Base-by-base conservation (phyloP, 2,888 invertebrate genomes). In the Drosophila kokeensis region DNA sequence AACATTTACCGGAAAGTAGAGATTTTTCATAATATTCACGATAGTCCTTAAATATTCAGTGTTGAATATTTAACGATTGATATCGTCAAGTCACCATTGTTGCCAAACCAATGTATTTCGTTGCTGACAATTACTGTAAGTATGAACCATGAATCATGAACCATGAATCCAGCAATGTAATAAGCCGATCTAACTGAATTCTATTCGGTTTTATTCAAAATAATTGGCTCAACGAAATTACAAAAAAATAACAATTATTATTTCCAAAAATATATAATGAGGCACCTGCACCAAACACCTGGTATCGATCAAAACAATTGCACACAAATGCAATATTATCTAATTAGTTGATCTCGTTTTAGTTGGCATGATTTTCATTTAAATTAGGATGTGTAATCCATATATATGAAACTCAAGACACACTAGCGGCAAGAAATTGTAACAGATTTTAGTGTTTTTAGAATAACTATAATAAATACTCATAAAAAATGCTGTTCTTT, bases 1-100 rank as follows among this genome's bases (percentile, higher is more conserved):
- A 90, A 91, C 91, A 91, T 91, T 91, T 91, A 85, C 91, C 91
- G 91, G 91, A 91, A 85, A 82, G 76, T 86, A 82, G 82, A 73
- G 82, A 87, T 85, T 60, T 80, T 61, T 71, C 3, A 73, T 59
- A 68, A 63, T 36, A 68, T 60, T 58, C 57, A 75, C 84, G 87
- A 85, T 81, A 62, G 63, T 87, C 79, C 71, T 86, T 87, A 87
- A 87, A 87, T 85, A 85, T 87, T 84, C 84, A 73, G 8, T 29
- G 6, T 50, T 62, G 83, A 84, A 86, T 84, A 82, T 84, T 84
- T 84, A 86, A 81, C 54, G 83, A 75, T 76, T 48, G 18, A 27
- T 81, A 86, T 86, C 86, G 83, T 83, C 3, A 69, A 76, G 52
- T 62, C 67, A 71, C 30, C 58, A 62, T 64, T 60, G 68, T 81